Percentiles rank a stretch among this genome's conserved stretches.
phyloP scores from a whole-genome alignment of 2,113 vertebrate genomes.

The Cynoglossus semilaevis region DNA sequence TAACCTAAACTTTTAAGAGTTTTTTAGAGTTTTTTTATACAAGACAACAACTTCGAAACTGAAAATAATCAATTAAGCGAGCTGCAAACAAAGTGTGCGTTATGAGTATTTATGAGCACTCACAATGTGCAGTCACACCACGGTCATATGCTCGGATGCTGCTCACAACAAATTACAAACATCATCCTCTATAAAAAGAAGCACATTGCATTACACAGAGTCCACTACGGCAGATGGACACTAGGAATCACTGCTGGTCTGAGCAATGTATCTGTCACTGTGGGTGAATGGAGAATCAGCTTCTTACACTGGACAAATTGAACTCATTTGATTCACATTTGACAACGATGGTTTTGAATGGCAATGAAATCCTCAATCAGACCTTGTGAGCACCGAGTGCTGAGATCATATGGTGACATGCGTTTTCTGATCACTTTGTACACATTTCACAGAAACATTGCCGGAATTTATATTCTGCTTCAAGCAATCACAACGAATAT shows the following conservation, averaged over 20 bases:
- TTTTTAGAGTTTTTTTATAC: no score
- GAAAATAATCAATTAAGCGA: no score
- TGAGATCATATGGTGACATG: no score
- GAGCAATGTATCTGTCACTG: slow-evolving; percentile 29
- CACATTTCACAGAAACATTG: no score
- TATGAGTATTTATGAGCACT: slow-evolving; percentile 30
- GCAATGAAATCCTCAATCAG: no score
- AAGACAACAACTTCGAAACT: no score
- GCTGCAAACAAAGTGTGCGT: no score
- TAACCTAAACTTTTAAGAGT: no score
- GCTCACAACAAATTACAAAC: slow-evolving; percentile 43
- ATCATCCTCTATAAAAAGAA: slow-evolving; percentile 39
- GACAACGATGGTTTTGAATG: slow-evolving; percentile 6
- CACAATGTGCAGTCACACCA: slow-evolving; percentile 15
- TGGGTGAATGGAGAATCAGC: slow-evolving; percentile 5
- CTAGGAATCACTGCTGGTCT: slow-evolving; percentile 22
- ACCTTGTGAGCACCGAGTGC: no score
- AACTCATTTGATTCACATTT: slow-evolving; percentile 21
- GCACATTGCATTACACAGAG: slow-evolving; percentile 28
- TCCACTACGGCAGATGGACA: slow-evolving; percentile 19
- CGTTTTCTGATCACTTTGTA: no score
- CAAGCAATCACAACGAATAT: no score
- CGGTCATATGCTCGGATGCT: slow-evolving; percentile 21
- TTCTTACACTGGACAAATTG: slow-evolving; percentile 3
- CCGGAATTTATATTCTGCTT: no score